Evolutionary conservation across 2,797 vertebrate species (phyloP).

Genomic region (Poeciliopsis paucimaculata): DNA sequence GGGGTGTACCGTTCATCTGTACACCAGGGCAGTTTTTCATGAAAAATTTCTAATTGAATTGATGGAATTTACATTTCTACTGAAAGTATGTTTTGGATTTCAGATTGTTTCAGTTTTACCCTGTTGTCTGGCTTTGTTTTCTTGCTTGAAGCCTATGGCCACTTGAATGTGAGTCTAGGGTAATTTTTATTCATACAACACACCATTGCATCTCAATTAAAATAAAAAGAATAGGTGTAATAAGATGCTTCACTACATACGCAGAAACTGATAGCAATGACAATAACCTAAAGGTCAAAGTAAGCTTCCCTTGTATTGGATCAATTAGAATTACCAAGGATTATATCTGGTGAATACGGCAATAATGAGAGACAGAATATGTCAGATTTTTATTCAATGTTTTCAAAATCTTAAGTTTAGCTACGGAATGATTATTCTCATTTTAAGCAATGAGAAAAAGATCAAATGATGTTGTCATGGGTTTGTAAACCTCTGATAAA

Average conservation of each 20-base stretch:
- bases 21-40: not conserved
- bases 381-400: too few relatives aligned
- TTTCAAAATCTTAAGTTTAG: too few relatives aligned
- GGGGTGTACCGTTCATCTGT: not conserved
- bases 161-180: not conserved
- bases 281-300: not conserved
- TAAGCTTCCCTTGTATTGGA: too few relatives aligned
- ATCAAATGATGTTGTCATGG: too few relatives aligned
- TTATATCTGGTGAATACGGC: too few relatives aligned
- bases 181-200: not conserved
- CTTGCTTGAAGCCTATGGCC: not conserved
- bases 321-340: too few relatives aligned
- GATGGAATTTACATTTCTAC: not conserved
- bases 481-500: too few relatives aligned
- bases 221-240: not conserved
- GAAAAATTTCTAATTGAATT: not conserved
- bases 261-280: not conserved
- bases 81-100: not conserved
- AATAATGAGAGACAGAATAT: too few relatives aligned
- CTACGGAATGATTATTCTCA: too few relatives aligned
- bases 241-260: not conserved
- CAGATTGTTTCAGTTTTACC: not conserved
- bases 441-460: too few relatives aligned
- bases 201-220: not conserved
- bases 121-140: not conserved